These are phyloP conservation scores for Polietes domitor DNA, from an alignment of 2,888 invertebrate species.

Conservation along the genomic window DNA sequence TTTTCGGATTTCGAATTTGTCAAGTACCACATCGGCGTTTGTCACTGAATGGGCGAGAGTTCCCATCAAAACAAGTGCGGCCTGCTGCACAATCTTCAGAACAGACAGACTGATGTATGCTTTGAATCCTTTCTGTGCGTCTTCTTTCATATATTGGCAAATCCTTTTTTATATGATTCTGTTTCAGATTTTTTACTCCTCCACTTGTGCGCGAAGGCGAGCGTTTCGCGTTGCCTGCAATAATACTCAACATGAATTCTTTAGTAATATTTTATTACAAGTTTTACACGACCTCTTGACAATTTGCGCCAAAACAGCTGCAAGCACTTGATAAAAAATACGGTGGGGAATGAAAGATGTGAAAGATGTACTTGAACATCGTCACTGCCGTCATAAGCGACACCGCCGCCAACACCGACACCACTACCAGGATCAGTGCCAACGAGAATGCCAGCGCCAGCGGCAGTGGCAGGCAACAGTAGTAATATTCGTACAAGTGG, in stretches of 20 bases:
- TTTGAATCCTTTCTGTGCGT: neutral
- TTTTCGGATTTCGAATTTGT: constrained; percentile 42
- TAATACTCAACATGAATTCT: constrained; percentile 55
- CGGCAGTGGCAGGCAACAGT: constrained; percentile 34
- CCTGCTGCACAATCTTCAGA: constrained; percentile 18
- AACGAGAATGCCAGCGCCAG: neutral
- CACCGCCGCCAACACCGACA: constrained; percentile 22
- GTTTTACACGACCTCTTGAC: constrained; percentile 65
- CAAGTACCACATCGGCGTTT: neutral
- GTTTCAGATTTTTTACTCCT: neutral
- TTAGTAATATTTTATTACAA: constrained; percentile 64
- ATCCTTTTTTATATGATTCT: constrained; percentile 54
- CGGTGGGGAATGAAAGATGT: neutral
- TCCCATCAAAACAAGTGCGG: constrained; percentile 28
- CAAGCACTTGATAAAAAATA: constrained; percentile 62
- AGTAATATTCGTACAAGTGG: constrained; percentile 1
- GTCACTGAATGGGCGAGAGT: neutral
- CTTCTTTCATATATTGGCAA: constrained; percentile 50
- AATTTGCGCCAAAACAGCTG: constrained; percentile 65
- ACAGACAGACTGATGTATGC: neutral
- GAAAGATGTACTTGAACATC: constrained; percentile 40
- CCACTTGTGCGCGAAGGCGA: neutral
- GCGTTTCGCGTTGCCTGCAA: constrained; percentile 24
- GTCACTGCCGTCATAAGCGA: neutral
- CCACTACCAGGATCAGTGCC: neutral